Base-by-base conservation (phyloP, 2,113 vertebrate species). In the Scomber colias region DNA sequence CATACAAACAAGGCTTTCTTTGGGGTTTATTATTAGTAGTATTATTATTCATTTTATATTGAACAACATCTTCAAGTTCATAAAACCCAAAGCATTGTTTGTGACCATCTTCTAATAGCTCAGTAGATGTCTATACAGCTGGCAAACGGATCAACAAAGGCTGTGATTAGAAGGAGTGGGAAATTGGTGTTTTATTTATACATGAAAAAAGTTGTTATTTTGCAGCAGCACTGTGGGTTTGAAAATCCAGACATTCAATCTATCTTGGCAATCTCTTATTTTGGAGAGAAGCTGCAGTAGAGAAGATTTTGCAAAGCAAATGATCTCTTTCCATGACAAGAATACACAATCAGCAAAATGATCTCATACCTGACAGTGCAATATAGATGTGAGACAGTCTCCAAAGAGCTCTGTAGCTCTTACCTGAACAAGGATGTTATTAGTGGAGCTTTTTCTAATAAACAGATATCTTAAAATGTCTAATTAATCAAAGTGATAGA, bases 321-420 rank as follows among this genome's bases (percentile, higher is more conserved):
- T 75, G 1, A 71, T 80, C 78, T 80, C 31, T 65, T 75, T 61
- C 11, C 21, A 12, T 5, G 71, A 74, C 51, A 74, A 73, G 82
- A 79, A 77, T 31, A 81, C 55, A 67, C 75, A 73, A 71, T 89
- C 79, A 88, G 67, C 71, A 85, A 73, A 74, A 90, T 21, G 53
- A 51, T 63, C 51, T 53, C 65, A 73, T 68, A 79, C 35, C 77
- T 84, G 69, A 74, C 59, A 17, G 68, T 66, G 68, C 49, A 55
- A 71, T 62, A 67, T 9, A 69, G 35, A 82, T 12, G 31, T 62
- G 12, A 51, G 65, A 66, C 16, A 59, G 57, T 21, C 48, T 71
- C 70, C 59, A 77, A 57, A 70, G 64, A 13, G 3, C 49, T 46
- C 40, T 78, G 27, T 10, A 51, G 45, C 24, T 19, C 9, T 48